phyloP scores from a whole-genome alignment of 2,888 invertebrate species.

The Limnephilus auricula region DNA sequence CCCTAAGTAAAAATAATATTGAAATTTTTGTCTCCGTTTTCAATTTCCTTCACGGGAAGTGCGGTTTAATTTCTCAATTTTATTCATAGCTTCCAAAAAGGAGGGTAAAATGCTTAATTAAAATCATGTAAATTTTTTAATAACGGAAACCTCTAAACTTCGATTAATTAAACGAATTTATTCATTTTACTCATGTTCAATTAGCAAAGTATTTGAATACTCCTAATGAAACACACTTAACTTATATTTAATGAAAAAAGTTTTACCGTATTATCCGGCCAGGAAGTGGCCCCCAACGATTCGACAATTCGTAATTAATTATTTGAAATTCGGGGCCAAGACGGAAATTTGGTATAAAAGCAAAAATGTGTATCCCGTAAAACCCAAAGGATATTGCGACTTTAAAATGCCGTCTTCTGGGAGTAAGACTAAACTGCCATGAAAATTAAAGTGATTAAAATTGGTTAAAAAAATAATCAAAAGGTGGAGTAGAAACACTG shows the following conservation, averaged over 20 bases:
- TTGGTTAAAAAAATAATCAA: background rate
- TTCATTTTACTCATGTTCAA: conserved; percentile 40
- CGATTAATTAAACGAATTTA: conserved; percentile 23
- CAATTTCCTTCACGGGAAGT: background rate
- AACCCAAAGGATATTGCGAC: background rate
- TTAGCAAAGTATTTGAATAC: conserved; percentile 33
- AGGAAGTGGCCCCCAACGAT: conserved; percentile 38
- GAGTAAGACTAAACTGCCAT: background rate
- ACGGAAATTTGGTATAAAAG: conserved; percentile 19
- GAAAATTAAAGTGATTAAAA: too few species aligned
- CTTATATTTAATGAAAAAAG: conserved; percentile 45
- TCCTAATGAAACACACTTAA: conserved; percentile 48
- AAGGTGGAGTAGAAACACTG: background rate
- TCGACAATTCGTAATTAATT: conserved; percentile 51
- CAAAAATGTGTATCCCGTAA: conserved; percentile 33
- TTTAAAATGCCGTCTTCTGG: background rate
- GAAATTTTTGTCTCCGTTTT: background rate
- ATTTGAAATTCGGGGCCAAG: conserved; percentile 35
- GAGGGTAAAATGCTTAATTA: background rate
- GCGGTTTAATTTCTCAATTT: background rate
- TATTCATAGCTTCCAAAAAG: background rate
- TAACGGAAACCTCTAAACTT: background rate
- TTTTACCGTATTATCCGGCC: conserved; percentile 21
- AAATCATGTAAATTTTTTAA: conserved; percentile 13
- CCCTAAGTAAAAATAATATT: background rate